Evolutionary conservation across 2,888 invertebrate species (phyloP), one percentile per base, ranked within the genome.

Genomic region (Apamea monoglypha): DNA sequence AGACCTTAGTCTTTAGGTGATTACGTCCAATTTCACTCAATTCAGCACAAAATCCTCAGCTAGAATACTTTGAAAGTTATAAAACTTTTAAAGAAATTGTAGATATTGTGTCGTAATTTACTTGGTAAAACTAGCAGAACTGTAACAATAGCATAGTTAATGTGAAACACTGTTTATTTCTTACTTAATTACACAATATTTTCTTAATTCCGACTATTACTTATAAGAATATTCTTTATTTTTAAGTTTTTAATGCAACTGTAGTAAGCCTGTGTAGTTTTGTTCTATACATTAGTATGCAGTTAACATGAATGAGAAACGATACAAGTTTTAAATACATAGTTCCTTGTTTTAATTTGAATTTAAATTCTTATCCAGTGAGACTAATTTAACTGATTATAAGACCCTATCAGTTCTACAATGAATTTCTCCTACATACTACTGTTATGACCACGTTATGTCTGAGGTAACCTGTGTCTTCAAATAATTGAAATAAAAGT

Each of bases 131-230:
- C 66, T 75, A 75, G 69, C 69, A 80, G 67, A 76, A 78, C 56
- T 73, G 56, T 75, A 83, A 70, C 61, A 74, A 76, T 76, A 74
- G 67, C 63, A 70, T 77, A 76, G 68, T 70, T 50, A 50, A 53
- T 71, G 56, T 81, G 64, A 83, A 75, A 69, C 53, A 83, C 61
- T 82, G 73, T 78, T 82, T 78, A 85, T 85, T 76, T 81, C 72
- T 83, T 71, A 76, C n/a, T 69, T 76, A 77, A 70, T 83, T 86
- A 88, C 80, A 83, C 70, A 77, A 63, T 84, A 88, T 84, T 82
- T 88, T 88, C 66, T 69, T 73, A 75, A 88, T 89, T 89, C 88
- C 83, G 88, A 90, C 90, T 91, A 91, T 90, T 91, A 91, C 79
- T 87, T 67, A 73, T 89, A 89, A 88, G 85, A 80, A 77, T 78